phyloP scores from a whole-genome alignment of 1,140 invertebrate species.

The Brachionus sp. region DNA sequence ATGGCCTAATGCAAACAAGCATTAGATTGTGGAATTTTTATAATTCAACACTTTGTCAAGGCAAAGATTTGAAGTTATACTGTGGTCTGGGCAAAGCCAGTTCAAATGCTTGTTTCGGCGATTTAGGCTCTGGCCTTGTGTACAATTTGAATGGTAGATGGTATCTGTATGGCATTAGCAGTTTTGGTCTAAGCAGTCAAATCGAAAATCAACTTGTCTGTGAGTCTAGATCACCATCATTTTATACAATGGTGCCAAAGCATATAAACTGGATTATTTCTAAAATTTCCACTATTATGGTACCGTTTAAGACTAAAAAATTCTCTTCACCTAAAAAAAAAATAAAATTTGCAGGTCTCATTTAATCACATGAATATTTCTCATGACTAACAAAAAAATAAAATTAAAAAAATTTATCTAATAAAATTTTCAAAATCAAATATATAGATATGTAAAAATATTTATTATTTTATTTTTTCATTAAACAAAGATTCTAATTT shows the following conservation, averaged over 20 bases:
- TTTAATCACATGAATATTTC: background rate
- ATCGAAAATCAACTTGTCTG: background rate
- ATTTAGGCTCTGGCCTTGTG: constrained; percentile 7
- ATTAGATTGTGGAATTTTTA: background rate
- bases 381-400: background rate
- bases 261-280: background rate
- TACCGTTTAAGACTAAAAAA: background rate
- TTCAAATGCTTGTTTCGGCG: constrained; percentile 24
- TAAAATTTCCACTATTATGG: background rate
- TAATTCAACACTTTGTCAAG: background rate
- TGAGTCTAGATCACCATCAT: background rate
- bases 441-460: too few species aligned
- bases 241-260: constrained; percentile 10
- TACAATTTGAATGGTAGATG: background rate
- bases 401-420: background rate
- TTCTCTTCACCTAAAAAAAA: background rate
- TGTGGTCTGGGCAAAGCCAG: background rate
- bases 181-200: background rate
- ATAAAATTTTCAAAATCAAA: background rate
- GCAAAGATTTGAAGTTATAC: background rate
- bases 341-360: constrained; percentile 2
- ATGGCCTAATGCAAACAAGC: background rate
- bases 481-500: too few species aligned
- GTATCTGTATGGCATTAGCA: constrained; percentile 4
- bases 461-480: too few species aligned